phyloP scores from a whole-genome alignment of 2,113 vertebrate genomes.

The Synchiropus splendidus region DNA sequence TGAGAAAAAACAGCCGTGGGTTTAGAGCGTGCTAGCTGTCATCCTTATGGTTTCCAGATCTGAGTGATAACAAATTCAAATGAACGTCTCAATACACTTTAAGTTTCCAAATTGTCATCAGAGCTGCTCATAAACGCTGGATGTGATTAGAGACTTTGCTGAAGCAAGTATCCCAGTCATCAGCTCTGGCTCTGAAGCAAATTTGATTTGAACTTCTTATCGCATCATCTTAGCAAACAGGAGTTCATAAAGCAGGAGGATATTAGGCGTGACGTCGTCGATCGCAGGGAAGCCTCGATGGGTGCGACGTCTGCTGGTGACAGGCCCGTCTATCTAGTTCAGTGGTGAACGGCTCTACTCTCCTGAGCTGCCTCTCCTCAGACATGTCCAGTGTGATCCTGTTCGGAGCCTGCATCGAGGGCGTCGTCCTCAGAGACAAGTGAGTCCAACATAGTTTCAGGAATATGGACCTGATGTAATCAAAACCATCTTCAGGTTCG shows the following conservation, averaged over 20 bases:
- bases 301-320: conserved; percentile 1
- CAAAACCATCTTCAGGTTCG: conserved; percentile 69
- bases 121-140: too few species aligned
- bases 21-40: too few species aligned
- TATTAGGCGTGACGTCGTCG: conserved; percentile 28
- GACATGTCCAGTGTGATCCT: conserved; percentile 88
- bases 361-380: conserved; percentile 62
- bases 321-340: too few species aligned
- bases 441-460: conserved; percentile 55
- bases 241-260: conserved; percentile 43
- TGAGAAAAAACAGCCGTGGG: too few species aligned
- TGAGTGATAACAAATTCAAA: too few species aligned
- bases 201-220: conserved; percentile 48
- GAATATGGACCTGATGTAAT: background rate
- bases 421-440: conserved; percentile 90
- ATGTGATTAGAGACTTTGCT: background rate
- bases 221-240: conserved; percentile 30
- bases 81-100: too few species aligned
- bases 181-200: conserved; percentile 21
- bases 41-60: too few species aligned
- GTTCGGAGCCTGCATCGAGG: conserved; percentile 93
- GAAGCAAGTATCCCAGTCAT: conserved; percentile 23
- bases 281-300: conserved; percentile 29
- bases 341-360: background rate
- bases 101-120: too few species aligned